Base-by-base conservation (phyloP, 2,888 invertebrate species). In the Megastigmus dorsalis region DNA sequence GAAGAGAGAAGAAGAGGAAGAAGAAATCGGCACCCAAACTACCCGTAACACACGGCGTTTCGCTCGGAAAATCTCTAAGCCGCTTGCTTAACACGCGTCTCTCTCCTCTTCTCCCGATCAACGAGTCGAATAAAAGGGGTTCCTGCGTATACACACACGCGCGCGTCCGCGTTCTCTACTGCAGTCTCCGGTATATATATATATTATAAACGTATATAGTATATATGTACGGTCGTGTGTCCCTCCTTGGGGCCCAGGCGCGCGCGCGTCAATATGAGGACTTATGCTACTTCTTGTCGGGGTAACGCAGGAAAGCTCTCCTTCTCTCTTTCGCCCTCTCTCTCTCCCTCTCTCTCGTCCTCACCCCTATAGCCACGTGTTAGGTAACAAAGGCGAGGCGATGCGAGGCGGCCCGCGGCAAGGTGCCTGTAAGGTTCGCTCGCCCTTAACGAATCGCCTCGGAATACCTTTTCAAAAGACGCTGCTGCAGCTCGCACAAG, bases 281-380 rank as follows among this genome's bases (percentile, higher is more conserved):
- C 5, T 36, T n/a, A n/a, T n/a, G n/a, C n/a, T n/a, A n/a, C n/a
- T n/a, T n/a, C n/a, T n/a, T n/a, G n/a, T n/a, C n/a, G n/a, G n/a
- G n/a, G n/a, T n/a, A n/a, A n/a, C n/a, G 60, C 41, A 9, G 36
- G 26, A 41, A 52, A 28, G 41, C 28, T 52, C 18, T 13, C 55
- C 13, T 45, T 67, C n/a, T 55, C 67, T 52, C 74, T 78, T 75
- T 77, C 79, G 52, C n/a, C 13, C 55, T 67, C n/a, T 55, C 67
- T 52, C 74, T 78, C 76, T 77, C 79, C 55, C n/a, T n/a, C n/a
- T n/a, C n/a, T n/a, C n/a, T n/a, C n/a, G n/a, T n/a, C 13, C 55
- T 67, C n/a, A 54, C 67, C 55, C 69, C 74, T 77, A 68, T 74
- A 20, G 63, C 86, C 86, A 87, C 87, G 86, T 85, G 87, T 87